Evolutionary conservation across 2,113 vertebrate genomes (phyloP), one percentile per base, ranked within the genome.

Genomic region (Pleuronectes platessa): DNA sequence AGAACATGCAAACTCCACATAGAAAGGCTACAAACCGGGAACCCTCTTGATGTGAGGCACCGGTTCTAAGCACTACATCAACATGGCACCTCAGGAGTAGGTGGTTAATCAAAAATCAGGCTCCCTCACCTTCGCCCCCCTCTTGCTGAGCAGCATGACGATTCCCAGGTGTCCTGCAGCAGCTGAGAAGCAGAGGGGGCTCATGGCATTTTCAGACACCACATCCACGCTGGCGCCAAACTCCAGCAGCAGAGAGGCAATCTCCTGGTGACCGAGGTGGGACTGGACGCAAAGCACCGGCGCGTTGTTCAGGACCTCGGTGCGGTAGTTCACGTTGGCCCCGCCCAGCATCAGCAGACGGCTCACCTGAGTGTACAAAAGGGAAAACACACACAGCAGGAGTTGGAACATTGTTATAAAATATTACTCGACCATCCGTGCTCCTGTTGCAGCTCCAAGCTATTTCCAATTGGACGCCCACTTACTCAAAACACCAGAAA

Each of bases 241-340:
- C 82, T 99, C 98, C 0, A 99, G 91, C 59, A 99, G 83, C 55
- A 98, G 93, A 42, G 93, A 89, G 55, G 96, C 95, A 56, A 99
- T 95, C 84, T 99, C 98, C 89, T 96, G 97, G 1, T 99, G 97
- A 3, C 98, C 98, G 0, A 99, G 96, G 89, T 99, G 97, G 0
- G 96, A 94, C 89, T 99, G 97, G 61, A 98, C 97, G 11, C 97
- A 98, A 5, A 98, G 93, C 83, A 99, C 95, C 0, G 98, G 98
- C 5, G 97, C 96, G 2, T 98, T 99, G 86, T 96, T 98, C 83
- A 98, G 90, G 55, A 97, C 98, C 87, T 99, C 98, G 0, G 98
- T 98, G 68, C 96, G 96, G 67, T 99, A 99, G 92, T 99, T 98
- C 69, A 97, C 96, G 3, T 97, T 99, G 15, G 97, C 97, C 18